Conservation (phyloP, 2,888 invertebrate species). For the Sceliomorpha sp. region DNA sequence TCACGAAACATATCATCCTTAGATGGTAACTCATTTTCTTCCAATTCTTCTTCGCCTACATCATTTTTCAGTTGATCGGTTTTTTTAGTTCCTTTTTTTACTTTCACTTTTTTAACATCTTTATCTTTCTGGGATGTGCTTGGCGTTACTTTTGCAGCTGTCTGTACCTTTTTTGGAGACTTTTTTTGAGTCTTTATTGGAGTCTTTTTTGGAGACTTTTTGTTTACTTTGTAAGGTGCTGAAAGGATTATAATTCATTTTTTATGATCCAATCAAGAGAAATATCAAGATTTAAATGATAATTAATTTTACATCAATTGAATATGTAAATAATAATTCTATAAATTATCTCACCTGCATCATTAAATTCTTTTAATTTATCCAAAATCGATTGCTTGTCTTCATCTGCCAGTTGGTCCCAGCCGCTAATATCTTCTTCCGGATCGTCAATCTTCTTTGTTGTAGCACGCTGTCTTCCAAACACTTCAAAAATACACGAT, state of each 20-base stretch:
- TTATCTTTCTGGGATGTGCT: conserved; percentile 26
- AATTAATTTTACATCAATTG: too few relatives aligned
- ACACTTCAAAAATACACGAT: conserved; percentile 89
- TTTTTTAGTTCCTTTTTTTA: conserved; percentile 18
- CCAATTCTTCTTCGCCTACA: conserved; percentile 39
- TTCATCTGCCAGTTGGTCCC: conserved; percentile 84
- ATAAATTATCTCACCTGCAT: conserved; percentile 70
- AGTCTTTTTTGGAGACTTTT: conserved; percentile 34
- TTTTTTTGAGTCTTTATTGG: conserved; percentile 24
- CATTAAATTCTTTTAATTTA: conserved; percentile 84
- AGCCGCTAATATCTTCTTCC: conserved; percentile 89
- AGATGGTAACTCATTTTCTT: conserved; percentile 36
- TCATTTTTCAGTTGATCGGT: conserved; percentile 17
- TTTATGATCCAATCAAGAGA: too few relatives aligned
- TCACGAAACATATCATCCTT: conserved; percentile 88
- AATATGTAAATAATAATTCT: too few relatives aligned
- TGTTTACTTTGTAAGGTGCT: conserved; percentile 63
- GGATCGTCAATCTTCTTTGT: conserved; percentile 91
- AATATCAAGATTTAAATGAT: conserved; percentile 2
- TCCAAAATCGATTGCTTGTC: conserved; percentile 85
- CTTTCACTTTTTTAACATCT: conserved; percentile 1
- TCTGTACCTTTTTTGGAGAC: not conserved
- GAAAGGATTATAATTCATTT: too few relatives aligned
- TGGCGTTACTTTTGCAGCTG: too few relatives aligned
- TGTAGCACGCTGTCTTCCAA: conserved; percentile 88